A percentile compares a stretch with the other conserved stretches of the same genome.
Conservation (phyloP, 1,140 invertebrate genomes). For the Leptinotarsa texana region DNA sequence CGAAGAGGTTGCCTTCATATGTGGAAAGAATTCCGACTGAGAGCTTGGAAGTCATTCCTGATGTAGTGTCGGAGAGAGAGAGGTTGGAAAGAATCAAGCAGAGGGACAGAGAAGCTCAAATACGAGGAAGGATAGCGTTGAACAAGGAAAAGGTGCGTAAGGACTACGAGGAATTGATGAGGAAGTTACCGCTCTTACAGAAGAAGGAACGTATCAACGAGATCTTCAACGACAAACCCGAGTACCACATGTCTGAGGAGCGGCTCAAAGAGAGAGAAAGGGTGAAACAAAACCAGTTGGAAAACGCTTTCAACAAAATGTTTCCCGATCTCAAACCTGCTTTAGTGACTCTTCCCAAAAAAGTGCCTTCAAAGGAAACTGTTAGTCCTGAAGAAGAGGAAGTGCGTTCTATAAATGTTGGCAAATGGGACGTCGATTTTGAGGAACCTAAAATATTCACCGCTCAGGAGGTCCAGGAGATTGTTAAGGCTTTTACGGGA, state of each 20-base stretch:
- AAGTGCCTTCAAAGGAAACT: constrained; percentile 16
- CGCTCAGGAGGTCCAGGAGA: constrained; percentile 40
- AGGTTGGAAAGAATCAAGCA: constrained; percentile 41
- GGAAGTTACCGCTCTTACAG: constrained; percentile 55
- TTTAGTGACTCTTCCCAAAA: constrained; percentile 39
- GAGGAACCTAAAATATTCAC: constrained; percentile 37
- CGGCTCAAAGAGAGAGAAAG: constrained; percentile 43
- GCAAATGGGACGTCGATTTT: constrained; percentile 39
- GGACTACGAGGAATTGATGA: constrained; percentile 58
- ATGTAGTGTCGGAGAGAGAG: constrained; percentile 39
- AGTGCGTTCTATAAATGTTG: constrained; percentile 34
- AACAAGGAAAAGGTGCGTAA: constrained; percentile 57
- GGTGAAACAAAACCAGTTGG: constrained; percentile 47
- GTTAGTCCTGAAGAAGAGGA: constrained; percentile 21
- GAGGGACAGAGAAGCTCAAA: constrained; percentile 49
- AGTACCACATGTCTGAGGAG: constrained; percentile 50
- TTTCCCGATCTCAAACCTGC: constrained; percentile 42
- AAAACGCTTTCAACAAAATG: constrained; percentile 48
- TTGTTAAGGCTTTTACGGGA: constrained; percentile 35
- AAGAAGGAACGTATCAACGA: constrained; percentile 49
- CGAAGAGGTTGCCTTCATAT: constrained; percentile 28
- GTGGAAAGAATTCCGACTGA: constrained; percentile 40
- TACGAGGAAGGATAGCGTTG: constrained; percentile 57
- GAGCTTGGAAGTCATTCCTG: constrained; percentile 37
- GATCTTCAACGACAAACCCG: constrained; percentile 46